These are phyloP conservation scores for Phycodurus eques DNA, from an alignment of 2,113 vertebrate species.

Conservation along the genomic window DNA sequence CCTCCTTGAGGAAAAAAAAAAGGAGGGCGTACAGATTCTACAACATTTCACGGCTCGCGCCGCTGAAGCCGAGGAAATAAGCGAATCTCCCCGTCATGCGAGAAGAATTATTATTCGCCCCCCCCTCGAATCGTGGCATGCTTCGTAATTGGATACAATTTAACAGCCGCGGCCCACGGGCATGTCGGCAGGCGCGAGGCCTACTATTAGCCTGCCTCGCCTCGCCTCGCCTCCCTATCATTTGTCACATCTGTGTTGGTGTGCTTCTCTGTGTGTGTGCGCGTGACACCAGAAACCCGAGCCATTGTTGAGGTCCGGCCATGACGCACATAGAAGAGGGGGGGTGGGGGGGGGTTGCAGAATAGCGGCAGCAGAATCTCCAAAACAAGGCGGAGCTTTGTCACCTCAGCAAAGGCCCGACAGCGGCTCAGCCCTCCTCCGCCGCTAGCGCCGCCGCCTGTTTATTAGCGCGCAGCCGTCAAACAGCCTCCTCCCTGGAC, in stretches of 20 bases:
- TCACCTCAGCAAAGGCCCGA: constrained; percentile 35
- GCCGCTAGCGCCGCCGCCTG: constrained; percentile 25
- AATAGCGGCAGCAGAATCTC: constrained; percentile 39
- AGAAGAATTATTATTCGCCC: constrained; percentile 68
- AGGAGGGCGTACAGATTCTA: constrained; percentile 12
- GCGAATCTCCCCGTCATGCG: constrained; percentile 69
- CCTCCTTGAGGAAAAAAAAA: not conserved
- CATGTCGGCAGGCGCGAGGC: constrained; percentile 65
- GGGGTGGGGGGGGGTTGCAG: not conserved
- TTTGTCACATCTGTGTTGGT: constrained; percentile 59
- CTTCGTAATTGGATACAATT: constrained; percentile 77
- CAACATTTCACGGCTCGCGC: constrained; percentile 28
- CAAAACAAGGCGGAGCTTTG: constrained; percentile 59
- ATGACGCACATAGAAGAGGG: constrained; percentile 61
- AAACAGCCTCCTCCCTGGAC: constrained; percentile 12
- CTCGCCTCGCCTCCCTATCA: constrained; percentile 63
- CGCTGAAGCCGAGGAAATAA: constrained; percentile 57
- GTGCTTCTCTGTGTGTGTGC: constrained; percentile 16
- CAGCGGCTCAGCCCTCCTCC: constrained; percentile 19
- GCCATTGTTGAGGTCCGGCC: constrained; percentile 71
- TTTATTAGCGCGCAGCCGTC: constrained; percentile 23
- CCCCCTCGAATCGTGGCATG: constrained; percentile 58
- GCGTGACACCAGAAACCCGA: constrained; percentile 53
- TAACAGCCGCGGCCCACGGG: constrained; percentile 74
- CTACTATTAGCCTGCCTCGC: constrained; percentile 58